Base-by-base conservation (phyloP, 2,888 invertebrate genomes). In the Danaus chrysippus region DNA sequence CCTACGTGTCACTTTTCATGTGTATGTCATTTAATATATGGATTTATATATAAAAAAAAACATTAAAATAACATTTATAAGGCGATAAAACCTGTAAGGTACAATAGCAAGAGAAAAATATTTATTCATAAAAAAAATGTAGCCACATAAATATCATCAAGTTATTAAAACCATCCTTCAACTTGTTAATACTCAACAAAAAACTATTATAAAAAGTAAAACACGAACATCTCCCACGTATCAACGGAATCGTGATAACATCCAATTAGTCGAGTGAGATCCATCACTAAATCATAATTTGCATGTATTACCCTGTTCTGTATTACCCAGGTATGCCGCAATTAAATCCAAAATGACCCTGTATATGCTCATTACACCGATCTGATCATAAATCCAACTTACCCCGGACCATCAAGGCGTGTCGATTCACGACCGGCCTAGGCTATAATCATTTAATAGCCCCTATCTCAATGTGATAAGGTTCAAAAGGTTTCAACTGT, bases 381-480 rank as follows among this genome's bases (percentile, higher is more conserved):
- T 49, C 17, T 49, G 49, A 49, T 49, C 23, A 34, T 34, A 34
- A 34, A 34, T 34, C 6, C 23, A 34, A 34, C 23, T 34, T 34
- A 34, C 23, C 23, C 23, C 23, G 23, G 23, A 34, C 23, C 8
- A 34, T 34, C 64, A 56, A 74, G 72, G 74, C 73, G 75, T 68
- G 71, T 69, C 71, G 65, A 6, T 49, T 3, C 49, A 49, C 17
- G 49, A 49, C 9, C 46, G 10, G 10, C 49, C 17, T 15, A 17
- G 15, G 46, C 9, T 15, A 15, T 17, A 49, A 17, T 17, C 17
- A 43, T 54, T 54, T 58, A 62, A 57, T 61, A 59, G 54, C 56
- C 59, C 64, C 68, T 70, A 67, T 62, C 43, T 19, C 70, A 65
- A 75, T 67, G 59, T 0, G 0, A 17, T 59, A 61, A 15, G 53